Base-by-base conservation (phyloP, 2,797 vertebrate species). In the Limosa lapponica region DNA sequence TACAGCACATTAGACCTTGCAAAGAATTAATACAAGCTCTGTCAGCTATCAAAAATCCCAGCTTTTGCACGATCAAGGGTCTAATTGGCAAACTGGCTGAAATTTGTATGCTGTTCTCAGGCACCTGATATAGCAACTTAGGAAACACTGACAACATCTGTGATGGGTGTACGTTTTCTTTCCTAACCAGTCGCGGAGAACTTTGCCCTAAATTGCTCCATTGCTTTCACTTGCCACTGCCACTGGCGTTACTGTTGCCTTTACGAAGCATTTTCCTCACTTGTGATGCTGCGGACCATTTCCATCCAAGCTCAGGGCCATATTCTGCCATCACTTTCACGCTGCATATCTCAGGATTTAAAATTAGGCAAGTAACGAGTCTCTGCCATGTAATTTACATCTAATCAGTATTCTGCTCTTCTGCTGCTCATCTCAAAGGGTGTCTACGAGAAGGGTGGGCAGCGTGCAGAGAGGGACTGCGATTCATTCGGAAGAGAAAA, bases 281-380 rank as follows among this genome's bases (percentile, higher is more conserved):
- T 90, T 94, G 82, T 46, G 85, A 85, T 95, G 80, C 93, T 91
- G 71, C n/a, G 30, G 91, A 96, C 91, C 95, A 79, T 88, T 97
- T 96, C 91, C 79, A 94, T 91, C 92, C 94, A 96, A 96, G 96
- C 88, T 95, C 71, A 93, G 90, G 90, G 94, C 96, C 95, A 96
- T 89, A 92, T 91, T 96, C 94, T 97, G 82, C 86, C 96, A 95
- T 93, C 93, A 41, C 90, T 94, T 97, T 97, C 92, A 95, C 59
- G 19, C 95, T 96, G 92, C 91, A 95, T 96, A 94, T 82, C 90
- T 89, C 94, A 92, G 95, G 93, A 97, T 97, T 96, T 96, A 94
- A 96, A 97, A 94, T 96, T 95, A 97, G 86, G 92, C 90, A 90
- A 94, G 87, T 96, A 95, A 97, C 71, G 94, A 97, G 94, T 89